Percentiles rank a stretch among this genome's conserved stretches.
Evolutionary conservation across 2,797 vertebrate genomes (phyloP).

Genomic region (Pteropus rufus): DNA sequence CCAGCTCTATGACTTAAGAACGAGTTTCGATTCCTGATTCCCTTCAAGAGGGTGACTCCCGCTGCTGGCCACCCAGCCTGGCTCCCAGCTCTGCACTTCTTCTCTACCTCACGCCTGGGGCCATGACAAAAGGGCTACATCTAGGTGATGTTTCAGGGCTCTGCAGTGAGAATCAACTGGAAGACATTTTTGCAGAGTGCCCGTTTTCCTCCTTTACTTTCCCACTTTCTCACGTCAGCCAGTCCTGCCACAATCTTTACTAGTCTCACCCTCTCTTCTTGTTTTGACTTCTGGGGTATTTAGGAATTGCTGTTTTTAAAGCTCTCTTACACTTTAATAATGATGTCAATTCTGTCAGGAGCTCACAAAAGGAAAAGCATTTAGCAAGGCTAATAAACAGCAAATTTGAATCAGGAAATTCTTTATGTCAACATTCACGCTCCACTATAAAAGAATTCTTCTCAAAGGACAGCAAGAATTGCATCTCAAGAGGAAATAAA

Average conservation of each 20-base stretch:
- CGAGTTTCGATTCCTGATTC: rapidly evolving
- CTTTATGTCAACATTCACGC: not conserved
- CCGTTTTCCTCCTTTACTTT: not conserved
- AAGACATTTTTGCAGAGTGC: not conserved
- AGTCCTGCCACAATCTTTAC: not conserved
- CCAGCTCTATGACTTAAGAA: rapidly evolving
- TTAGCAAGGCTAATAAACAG: not conserved
- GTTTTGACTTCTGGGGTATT: not conserved
- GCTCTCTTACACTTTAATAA: not conserved
- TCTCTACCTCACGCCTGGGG: not conserved
- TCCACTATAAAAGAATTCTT: not conserved
- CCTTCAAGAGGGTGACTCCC: not conserved
- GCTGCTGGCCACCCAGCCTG: not conserved
- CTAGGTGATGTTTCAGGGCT: not conserved
- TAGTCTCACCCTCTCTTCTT: not conserved
- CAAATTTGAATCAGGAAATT: not conserved
- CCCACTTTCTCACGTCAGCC: not conserved
- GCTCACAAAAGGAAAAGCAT: not conserved
- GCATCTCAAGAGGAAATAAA: not conserved
- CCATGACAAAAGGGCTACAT: not conserved
- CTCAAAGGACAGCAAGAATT: not conserved
- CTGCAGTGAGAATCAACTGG: not conserved
- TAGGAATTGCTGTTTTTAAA: not conserved
- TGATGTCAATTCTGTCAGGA: not conserved
- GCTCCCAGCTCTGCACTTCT: not conserved